phyloP scores from a whole-genome alignment of 2,113 vertebrate genomes.

The Australoheros scitulus region DNA sequence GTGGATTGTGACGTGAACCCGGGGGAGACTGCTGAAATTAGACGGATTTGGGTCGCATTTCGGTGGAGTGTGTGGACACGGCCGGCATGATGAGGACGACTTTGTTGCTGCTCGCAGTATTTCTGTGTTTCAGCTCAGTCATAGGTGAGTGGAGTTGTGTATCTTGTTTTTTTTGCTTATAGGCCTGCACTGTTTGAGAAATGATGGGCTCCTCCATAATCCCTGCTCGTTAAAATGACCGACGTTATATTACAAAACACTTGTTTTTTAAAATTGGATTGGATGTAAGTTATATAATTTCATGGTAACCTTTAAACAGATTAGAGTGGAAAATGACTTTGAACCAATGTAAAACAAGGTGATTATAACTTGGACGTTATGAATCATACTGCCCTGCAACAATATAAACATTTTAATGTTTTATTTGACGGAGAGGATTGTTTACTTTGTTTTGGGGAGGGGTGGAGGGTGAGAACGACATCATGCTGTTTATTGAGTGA shows the following conservation, averaged over 20 bases:
- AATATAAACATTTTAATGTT: neutral
- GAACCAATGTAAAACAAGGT: no score
- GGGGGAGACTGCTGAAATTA: neutral
- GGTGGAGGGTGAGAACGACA: neutral
- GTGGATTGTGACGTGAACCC: neutral
- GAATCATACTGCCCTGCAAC: no score
- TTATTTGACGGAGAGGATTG: neutral
- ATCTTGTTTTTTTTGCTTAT: neutral
- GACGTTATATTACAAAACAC: no score
- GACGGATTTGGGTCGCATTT: neutral
- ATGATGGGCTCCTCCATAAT: neutral
- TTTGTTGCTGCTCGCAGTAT: neutral
- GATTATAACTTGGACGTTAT: no score
- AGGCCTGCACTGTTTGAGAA: neutral
- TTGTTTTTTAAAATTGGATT: neutral
- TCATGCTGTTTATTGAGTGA: neutral
- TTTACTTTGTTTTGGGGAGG: neutral
- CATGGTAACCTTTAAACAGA: neutral
- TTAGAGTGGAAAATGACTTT: no score
- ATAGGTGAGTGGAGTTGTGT: slow-evolving; percentile 50
- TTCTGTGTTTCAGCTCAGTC: slow-evolving; percentile 2
- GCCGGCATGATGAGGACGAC: slow-evolving; percentile 39
- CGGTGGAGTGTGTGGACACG: neutral
- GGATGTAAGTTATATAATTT: neutral
- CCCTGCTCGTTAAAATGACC: neutral